Base-by-base conservation (phyloP, 1,140 invertebrate species). In the Sesamia nonagrioides region DNA sequence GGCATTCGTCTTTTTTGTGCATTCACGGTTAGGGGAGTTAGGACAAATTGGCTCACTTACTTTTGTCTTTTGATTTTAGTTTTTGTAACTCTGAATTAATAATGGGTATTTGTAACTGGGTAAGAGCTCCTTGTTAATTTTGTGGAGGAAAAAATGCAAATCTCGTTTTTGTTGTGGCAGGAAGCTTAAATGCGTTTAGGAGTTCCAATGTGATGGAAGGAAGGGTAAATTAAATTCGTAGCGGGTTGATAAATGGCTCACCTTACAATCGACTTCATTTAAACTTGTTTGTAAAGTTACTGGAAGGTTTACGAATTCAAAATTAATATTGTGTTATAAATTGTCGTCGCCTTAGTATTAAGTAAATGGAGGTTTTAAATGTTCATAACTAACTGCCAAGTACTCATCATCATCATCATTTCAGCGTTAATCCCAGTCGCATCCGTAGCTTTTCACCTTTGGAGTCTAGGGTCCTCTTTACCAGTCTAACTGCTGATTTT, bases 1-100 rank as follows among this genome's bases (percentile, higher is more conserved):
- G 68, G 63, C 75, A 79, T 76, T 76, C 73, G 72, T 79, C 66
- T 68, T 82, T 79, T 82, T 76, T 75, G 80, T 76, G 42, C 61
- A 74, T 68, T 72, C 63, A 78, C 33, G 54, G 63, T 66, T 66
- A 66, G 56, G 73, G 58, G 73, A 75, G 71, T 60, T 73, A 73
- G 71, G 54, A 75, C 54, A 75, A 75, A 75, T 61, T 61, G 42
- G 40, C 58, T 75, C 73, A 75, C 58, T 75, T 63, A 75, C 56
- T 61, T 75, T 50, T 33, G 58, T 50, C 58, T 45, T 75, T 75
- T 75, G 73, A 75, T 75, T 75, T 61, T 75, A 75, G 73, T 75
- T 75, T 75, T 75, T 75, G 73, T 40, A 50, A 15, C 33, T 45
- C 9, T 37, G 37, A 37, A 58, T 73, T 40, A 73, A 73, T 73